These are phyloP conservation scores for Oscheius sp. DNA, from an alignment of 2,888 invertebrate genomes.

Conservation along the genomic window DNA sequence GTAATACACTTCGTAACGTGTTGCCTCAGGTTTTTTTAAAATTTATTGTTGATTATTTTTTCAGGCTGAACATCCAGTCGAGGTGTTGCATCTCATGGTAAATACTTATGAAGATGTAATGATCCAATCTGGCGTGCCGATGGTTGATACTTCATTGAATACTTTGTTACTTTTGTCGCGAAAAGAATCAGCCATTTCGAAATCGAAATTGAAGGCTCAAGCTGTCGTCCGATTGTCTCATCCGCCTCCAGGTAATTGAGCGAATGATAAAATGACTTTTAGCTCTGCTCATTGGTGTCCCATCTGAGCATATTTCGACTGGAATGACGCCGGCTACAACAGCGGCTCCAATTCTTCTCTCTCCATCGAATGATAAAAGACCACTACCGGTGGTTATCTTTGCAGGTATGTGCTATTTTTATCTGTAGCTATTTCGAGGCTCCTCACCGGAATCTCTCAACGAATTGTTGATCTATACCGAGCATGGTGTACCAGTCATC, in stretches of 20 bases:
- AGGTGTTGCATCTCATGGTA: constrained; percentile 57
- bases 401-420: constrained; percentile 51
- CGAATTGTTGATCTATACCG: constrained; percentile 58
- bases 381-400: constrained; percentile 64
- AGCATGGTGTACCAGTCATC: constrained; percentile 64
- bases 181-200: constrained; percentile 29
- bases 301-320: constrained; percentile 50
- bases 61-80: constrained; percentile 51
- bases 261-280: constrained; percentile 15
- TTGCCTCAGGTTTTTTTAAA: constrained; percentile 47
- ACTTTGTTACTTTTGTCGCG: constrained; percentile 53
- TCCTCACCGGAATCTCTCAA: constrained; percentile 53
- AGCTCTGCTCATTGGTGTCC: constrained; percentile 65
- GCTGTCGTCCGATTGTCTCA: constrained; percentile 59
- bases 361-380: constrained; percentile 56
- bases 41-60: background rate
- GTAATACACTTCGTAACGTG: constrained; percentile 48
- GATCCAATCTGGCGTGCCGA: constrained; percentile 10
- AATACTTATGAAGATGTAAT: constrained; percentile 51
- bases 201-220: constrained; percentile 44
- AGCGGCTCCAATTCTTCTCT: constrained; percentile 44
- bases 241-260: constrained; percentile 58
- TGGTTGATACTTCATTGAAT: constrained; percentile 53
- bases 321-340: constrained; percentile 43
- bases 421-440: constrained; percentile 59